Evolutionary conservation across 2,797 vertebrate genomes (phyloP).

Genomic region (Morelia viridis): DNA sequence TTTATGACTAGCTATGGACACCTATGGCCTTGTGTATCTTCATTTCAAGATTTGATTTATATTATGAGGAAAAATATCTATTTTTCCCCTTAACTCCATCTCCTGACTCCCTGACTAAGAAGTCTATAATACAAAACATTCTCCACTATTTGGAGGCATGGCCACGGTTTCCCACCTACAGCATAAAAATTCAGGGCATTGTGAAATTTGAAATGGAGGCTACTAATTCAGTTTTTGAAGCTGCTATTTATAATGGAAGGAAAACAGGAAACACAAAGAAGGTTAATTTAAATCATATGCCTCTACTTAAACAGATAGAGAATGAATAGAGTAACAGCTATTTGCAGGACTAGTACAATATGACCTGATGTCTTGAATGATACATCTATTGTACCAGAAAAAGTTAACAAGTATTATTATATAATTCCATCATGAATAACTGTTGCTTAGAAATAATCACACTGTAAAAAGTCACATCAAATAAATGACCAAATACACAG

Average conservation of each 20-base stretch:
- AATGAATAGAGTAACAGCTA: neutral
- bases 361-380: conserved; percentile 21
- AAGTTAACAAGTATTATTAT: conserved; percentile 52
- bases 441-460: conserved; percentile 69
- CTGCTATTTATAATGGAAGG: neutral
- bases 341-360: neutral
- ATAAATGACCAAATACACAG: conserved; percentile 63
- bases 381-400: conserved; percentile 53
- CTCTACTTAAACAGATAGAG: neutral
- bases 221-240: neutral
- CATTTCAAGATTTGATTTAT: neutral
- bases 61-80: neutral
- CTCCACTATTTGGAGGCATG: neutral
- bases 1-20: neutral
- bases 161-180: neutral
- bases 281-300: neutral
- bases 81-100: neutral
- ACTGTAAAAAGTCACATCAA: conserved; percentile 68
- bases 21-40: neutral
- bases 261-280: neutral
- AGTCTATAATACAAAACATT: no score
- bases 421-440: conserved; percentile 68
- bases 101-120: neutral
- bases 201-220: neutral
- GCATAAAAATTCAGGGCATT: neutral